A percentile compares a stretch with the other conserved stretches of the same genome.
These are phyloP conservation scores for Peromyscus leucopus DNA, from an alignment of 2,113 vertebrate genomes.

Conservation along the genomic window DNA sequence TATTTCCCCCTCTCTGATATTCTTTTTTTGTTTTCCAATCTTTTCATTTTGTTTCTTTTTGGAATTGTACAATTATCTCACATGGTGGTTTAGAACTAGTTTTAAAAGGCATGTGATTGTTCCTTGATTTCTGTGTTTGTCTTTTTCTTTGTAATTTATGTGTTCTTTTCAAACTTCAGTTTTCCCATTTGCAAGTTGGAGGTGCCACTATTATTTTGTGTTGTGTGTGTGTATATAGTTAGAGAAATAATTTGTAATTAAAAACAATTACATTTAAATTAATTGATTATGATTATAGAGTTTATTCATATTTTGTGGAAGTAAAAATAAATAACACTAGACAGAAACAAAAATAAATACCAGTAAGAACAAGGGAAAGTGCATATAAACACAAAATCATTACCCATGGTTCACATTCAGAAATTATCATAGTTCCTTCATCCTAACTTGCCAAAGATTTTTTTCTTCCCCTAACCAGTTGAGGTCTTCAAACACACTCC, in stretches of 20 bases:
- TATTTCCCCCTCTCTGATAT: not conserved
- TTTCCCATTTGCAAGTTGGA: not conserved
- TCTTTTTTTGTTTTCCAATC: too few relatives aligned
- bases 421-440: not conserved
- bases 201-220: not conserved
- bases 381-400: not conserved
- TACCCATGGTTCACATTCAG: not conserved
- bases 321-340: not conserved
- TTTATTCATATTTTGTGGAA: not conserved
- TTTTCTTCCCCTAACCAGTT: not conserved
- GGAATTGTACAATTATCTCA: not conserved
- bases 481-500: not conserved
- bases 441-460: not conserved
- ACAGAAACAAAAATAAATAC: not conserved
- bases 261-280: not conserved
- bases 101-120: not conserved
- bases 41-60: not conserved
- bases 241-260: not conserved
- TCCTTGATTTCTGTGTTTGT: not conserved
- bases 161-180: not conserved
- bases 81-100: not conserved
- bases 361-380: not conserved
- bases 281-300: not conserved
- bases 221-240: not conserved
- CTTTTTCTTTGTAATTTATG: not conserved